A percentile compares a stretch with the other conserved stretches of the same genome.
phyloP scores from a whole-genome alignment of 30 jellyfish, hydroid and myxozoan genomes.

The Turritopsis rubra region DNA sequence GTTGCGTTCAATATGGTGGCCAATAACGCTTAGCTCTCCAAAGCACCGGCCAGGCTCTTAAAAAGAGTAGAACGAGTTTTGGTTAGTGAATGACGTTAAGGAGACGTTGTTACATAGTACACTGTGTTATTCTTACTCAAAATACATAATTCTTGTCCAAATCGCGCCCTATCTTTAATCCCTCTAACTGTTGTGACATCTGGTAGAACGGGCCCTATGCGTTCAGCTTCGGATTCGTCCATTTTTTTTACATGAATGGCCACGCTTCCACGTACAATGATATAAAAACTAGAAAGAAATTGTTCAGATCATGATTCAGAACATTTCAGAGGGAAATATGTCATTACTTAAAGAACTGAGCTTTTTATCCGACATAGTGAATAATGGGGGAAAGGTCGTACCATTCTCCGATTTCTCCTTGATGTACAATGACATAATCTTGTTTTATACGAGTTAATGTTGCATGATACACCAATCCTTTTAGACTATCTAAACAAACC shows the following conservation, averaged over 20 bases:
- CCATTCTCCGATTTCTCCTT: slow-evolving; percentile 80
- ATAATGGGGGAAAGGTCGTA: neutral
- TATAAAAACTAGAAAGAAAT: slow-evolving; percentile 54
- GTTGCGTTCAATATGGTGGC: slow-evolving; percentile 56
- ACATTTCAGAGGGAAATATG: too few species aligned
- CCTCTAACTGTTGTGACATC: slow-evolving; percentile 59
- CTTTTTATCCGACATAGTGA: neutral
- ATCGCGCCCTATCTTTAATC: slow-evolving; percentile 69
- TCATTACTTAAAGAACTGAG: slow-evolving; percentile 5
- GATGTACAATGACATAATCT: slow-evolving; percentile 60
- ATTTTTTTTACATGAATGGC: slow-evolving; percentile 53
- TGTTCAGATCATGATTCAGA: too few species aligned
- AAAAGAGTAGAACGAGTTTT: neutral
- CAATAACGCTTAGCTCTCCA: slow-evolving; percentile 80
- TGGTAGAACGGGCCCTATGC: slow-evolving; percentile 45
- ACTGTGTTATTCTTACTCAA: slow-evolving; percentile 41
- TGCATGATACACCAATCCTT: slow-evolving; percentile 36
- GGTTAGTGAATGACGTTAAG: too few species aligned
- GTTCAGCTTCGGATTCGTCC: slow-evolving; percentile 21
- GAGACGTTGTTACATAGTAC: neutral
- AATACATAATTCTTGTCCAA: slow-evolving; percentile 75
- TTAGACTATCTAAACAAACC: slow-evolving; percentile 36
- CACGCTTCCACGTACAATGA: slow-evolving; percentile 75
- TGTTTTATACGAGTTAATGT: slow-evolving; percentile 25
- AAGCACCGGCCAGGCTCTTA: slow-evolving; percentile 88